Evolutionary conservation across 2,888 invertebrate species (phyloP).

Genomic region (Cantharis lateralis): DNA sequence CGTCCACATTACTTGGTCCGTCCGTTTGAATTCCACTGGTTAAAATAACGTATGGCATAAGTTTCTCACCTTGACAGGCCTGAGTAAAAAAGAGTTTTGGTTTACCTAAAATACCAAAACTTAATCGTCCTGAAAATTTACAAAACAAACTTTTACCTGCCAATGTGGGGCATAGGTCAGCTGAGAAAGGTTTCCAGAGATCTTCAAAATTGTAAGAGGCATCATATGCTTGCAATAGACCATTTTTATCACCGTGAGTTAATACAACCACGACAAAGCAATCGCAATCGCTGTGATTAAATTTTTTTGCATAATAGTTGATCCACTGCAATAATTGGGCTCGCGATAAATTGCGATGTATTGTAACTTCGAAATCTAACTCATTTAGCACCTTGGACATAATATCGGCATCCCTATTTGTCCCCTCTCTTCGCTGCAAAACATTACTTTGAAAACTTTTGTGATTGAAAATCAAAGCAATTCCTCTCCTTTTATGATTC

Average conservation of each 20-base stretch:
- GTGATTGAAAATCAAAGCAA: slow-evolving; percentile 90
- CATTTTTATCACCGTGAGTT: slow-evolving; percentile 87
- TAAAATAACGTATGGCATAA: slow-evolving; percentile 77
- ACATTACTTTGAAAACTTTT: slow-evolving; percentile 66
- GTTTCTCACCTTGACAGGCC: slow-evolving; percentile 88
- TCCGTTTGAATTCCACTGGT: slow-evolving; percentile 76
- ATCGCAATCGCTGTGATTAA: slow-evolving; percentile 66
- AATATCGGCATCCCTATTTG: slow-evolving; percentile 82
- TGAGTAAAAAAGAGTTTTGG: slow-evolving; percentile 72
- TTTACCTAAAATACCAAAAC: slow-evolving; percentile 44
- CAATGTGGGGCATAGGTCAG: slow-evolving; percentile 78
- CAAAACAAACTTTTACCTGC: slow-evolving; percentile 44
- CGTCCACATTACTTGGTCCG: slow-evolving; percentile 57
- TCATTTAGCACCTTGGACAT: slow-evolving; percentile 66
- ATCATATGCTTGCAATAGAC: slow-evolving; percentile 82
- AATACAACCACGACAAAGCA: slow-evolving; percentile 76
- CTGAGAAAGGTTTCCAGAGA: slow-evolving; percentile 78
- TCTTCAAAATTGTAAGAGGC: slow-evolving; percentile 80
- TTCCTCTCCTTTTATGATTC: slow-evolving; percentile 79
- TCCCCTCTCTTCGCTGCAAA: slow-evolving; percentile 66
- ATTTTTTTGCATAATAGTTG: slow-evolving; percentile 65
- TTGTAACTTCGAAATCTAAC: slow-evolving; percentile 74
- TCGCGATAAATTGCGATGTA: slow-evolving; percentile 71
- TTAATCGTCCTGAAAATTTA: neutral
- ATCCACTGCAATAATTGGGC: slow-evolving; percentile 70